phyloP scores from a whole-genome alignment of 2,797 vertebrate genomes.

The Zonotrichia albicollis region DNA sequence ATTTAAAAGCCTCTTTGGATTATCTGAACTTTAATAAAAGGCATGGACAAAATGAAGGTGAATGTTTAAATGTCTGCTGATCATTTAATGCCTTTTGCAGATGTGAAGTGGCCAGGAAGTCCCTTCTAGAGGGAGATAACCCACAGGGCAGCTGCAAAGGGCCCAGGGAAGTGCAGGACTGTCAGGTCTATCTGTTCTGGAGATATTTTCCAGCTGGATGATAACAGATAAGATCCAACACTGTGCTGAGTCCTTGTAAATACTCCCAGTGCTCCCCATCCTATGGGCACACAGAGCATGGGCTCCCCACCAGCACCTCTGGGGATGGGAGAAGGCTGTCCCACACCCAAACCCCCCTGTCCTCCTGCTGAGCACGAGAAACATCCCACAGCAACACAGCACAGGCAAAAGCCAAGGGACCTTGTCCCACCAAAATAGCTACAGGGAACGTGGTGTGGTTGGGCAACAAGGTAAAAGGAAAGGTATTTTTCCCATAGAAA shows the following conservation, averaged over 20 bases:
- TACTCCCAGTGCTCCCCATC: background rate
- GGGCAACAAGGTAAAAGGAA: background rate
- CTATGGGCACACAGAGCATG: rapidly evolving
- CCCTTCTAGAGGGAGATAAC: background rate
- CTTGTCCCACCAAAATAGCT: background rate
- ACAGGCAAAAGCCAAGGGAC: background rate
- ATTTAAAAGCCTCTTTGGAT: constrained; percentile 38
- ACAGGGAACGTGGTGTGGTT: background rate
- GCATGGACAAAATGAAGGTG: background rate
- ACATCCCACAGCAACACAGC: background rate
- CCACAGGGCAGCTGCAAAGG: background rate
- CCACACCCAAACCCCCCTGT: background rate
- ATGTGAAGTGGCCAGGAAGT: background rate
- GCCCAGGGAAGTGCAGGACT: background rate
- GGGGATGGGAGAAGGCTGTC: rapidly evolving
- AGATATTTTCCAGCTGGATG: background rate
- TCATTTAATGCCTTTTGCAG: background rate
- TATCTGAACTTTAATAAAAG: background rate
- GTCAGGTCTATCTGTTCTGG: background rate
- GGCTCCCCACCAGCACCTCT: background rate
- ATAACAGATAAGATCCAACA: background rate
- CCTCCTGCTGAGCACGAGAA: background rate
- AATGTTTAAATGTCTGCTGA: constrained; percentile 11
- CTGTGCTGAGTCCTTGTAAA: background rate
- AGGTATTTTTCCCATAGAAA: background rate